phyloP scores from a whole-genome alignment of 1,140 invertebrate species.

The Lepidurus apus region DNA sequence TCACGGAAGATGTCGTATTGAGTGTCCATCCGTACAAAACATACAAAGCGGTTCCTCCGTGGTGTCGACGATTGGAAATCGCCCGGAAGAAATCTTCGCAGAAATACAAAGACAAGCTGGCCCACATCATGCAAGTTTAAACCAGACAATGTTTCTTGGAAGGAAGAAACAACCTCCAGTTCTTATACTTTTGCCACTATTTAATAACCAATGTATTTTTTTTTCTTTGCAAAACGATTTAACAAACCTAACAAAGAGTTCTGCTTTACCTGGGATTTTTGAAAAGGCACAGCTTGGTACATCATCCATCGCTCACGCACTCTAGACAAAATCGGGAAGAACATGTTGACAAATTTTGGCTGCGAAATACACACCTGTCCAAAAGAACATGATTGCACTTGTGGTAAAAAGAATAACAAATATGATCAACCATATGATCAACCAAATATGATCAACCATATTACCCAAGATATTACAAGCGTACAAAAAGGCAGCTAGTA shows the following conservation, averaged over 20 bases:
- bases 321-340: not conserved
- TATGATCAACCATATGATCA: slow-evolving; percentile 3
- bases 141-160: too few species aligned
- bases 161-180: not conserved
- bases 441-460: not conserved
- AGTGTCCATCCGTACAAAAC: not conserved
- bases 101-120: not conserved
- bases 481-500: slow-evolving; percentile 8
- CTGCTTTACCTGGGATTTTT: not conserved
- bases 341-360: slow-evolving; percentile 7
- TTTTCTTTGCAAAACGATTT: not conserved
- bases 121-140: not conserved
- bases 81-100: not conserved
- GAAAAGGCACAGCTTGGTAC: not conserved
- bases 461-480: not conserved
- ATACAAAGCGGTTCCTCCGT: not conserved
- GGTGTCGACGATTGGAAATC: not conserved
- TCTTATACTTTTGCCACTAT: not conserved
- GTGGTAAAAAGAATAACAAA: not conserved
- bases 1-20: not conserved
- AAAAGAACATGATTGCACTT: not conserved
- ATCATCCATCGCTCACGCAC: not conserved
- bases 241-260: not conserved
- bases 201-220: slow-evolving; percentile 2
- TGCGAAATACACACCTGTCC: not conserved